Evolutionary conservation across 1,140 invertebrate genomes (phyloP), one percentile per base, ranked within the genome.

Genomic region (Apis florea): DNA sequence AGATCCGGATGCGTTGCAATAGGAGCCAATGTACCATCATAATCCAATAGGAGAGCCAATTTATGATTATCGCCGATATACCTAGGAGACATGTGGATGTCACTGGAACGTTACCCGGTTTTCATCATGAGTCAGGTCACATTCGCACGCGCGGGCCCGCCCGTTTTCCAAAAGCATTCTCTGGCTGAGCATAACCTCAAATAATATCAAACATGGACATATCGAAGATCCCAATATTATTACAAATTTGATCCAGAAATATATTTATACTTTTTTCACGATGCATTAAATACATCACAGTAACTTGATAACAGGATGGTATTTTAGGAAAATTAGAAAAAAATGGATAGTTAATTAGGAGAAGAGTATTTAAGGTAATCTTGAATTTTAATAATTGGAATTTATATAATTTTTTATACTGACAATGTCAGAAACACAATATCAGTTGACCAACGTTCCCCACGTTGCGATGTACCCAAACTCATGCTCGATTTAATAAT

Each of bases 1-100:
- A 98, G 93, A 93, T 98, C 97, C 0, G 97, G 98, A 94, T 98
- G 97, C 0, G 97, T 96, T 0, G 97, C 97, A 85, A 98, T 97
- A 1, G 97, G 97, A 1, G 97, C 97, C 79, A 98, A 91, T 0
- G 98, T 98, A 26, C 97, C 98, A 89, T 98, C 98, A 91, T 98
- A 98, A 93, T 98, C 97, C 83, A 98, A 92, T 3, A 98, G 93
- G 5, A 98, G 93, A 0, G 97, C 97, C 85, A 98, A 91, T 92
- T 98, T 98, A 87, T 97, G 96, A 47, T 96, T 96, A 82, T 97
- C 96, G 76, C 97, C 97, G 85, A 98, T 97, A 92, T 98, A 98
- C 92, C 97, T 97, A 89, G 88, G 90, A 91, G 90, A 91, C 91
- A 93, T 91, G 91, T 89, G 86, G 31, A 84, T 86, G 90, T 93